Evolutionary conservation across 1,140 invertebrate species (phyloP).

Genomic region (Belonocnema kinseyi): DNA sequence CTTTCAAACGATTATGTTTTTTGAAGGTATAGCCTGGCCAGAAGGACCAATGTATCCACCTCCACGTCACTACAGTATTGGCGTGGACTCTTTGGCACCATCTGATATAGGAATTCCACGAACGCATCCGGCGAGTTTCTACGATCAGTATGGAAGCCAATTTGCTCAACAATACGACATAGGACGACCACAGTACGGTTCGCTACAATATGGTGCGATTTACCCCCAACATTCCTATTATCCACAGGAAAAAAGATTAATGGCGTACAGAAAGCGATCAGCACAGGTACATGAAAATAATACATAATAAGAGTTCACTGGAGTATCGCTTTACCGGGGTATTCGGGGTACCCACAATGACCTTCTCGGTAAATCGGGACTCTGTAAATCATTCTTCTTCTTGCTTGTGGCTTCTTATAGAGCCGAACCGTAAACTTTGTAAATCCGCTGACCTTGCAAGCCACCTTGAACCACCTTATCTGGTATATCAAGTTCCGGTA

Average conservation of each 20-base stretch:
- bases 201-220: conserved; percentile 54
- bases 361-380: too few relatives aligned
- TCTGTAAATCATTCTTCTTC: too few relatives aligned
- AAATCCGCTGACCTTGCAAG: too few relatives aligned
- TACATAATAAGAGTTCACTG: neutral
- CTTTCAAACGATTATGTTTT: neutral
- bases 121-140: conserved; percentile 59
- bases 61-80: conserved; percentile 44
- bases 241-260: conserved; percentile 64
- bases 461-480: too few relatives aligned
- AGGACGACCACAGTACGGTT: conserved; percentile 53
- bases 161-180: conserved; percentile 59
- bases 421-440: too few relatives aligned
- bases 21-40: conserved; percentile 57
- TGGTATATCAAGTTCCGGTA: too few relatives aligned
- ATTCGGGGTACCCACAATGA: too few relatives aligned
- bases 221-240: conserved; percentile 60
- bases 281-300: conserved; percentile 15
- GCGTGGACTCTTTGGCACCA: conserved; percentile 49
- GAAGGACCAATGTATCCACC: conserved; percentile 55
- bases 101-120: conserved; percentile 63
- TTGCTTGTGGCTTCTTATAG: too few relatives aligned
- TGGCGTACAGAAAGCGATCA: conserved; percentile 63
- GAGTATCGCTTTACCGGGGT: too few relatives aligned
- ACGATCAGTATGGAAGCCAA: conserved; percentile 61